Evolutionary conservation across 30 jellyfish, hydroid and myxozoan genomes (phyloP).

Genomic region (Aurelia sp.): DNA sequence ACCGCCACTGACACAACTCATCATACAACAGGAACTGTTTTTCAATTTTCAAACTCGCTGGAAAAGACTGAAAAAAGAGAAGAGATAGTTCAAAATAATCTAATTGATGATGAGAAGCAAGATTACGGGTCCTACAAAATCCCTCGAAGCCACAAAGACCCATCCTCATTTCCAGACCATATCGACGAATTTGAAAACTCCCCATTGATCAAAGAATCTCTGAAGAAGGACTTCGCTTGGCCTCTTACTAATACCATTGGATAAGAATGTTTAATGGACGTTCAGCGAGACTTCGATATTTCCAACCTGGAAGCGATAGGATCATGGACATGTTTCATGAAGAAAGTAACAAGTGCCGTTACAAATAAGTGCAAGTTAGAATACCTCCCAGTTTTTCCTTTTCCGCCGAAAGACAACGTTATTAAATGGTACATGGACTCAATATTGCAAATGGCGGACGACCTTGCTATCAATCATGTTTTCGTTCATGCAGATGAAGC

Average conservation of each 20-base stretch:
- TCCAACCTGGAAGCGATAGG: conserved; percentile 9
- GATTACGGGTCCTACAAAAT: conserved; percentile 20
- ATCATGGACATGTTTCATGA: conserved; percentile 47
- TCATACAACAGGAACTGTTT: no score
- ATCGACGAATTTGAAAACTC: conserved; percentile 18
- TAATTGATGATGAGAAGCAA: conserved; percentile 4
- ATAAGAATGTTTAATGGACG: conserved; percentile 9
- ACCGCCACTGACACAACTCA: no score
- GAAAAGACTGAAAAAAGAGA: background rate
- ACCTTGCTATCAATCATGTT: no score
- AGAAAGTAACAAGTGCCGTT: no score
- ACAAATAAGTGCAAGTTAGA: no score
- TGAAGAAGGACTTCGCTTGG: conserved; percentile 21
- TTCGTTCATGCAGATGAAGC: no score
- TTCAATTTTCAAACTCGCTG: background rate
- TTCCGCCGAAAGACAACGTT: no score
- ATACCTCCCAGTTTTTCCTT: no score
- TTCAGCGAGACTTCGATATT: conserved; percentile 13
- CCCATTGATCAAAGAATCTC: conserved; percentile 3
- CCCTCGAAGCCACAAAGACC: conserved; percentile 1
- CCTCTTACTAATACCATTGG: conserved; percentile 14
- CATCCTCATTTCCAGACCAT: conserved; percentile 15
- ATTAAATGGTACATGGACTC: no score
- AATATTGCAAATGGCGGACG: no score
- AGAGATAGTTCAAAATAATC: background rate